Evolutionary conservation across 2,888 invertebrate species (phyloP).

Genomic region (Dorcus parallelipipedus): DNA sequence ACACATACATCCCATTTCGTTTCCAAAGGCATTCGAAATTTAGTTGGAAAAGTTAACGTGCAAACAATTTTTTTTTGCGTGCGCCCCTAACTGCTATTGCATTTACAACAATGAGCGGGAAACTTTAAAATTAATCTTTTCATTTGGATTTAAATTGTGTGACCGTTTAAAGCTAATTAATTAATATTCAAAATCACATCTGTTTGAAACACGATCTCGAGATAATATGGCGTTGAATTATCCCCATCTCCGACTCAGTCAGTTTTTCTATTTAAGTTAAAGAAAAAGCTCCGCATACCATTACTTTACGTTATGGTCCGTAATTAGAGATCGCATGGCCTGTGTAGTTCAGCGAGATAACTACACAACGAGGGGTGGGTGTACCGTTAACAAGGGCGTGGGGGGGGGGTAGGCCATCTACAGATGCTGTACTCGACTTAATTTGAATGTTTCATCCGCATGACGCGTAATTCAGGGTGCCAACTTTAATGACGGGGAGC

Average conservation of each 20-base stretch:
- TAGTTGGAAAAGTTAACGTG: slow-evolving; percentile 1
- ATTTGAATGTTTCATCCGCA: slow-evolving; percentile 26
- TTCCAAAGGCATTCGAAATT: slow-evolving; percentile 1
- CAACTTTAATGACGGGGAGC: neutral
- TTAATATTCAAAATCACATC: slow-evolving; percentile 27
- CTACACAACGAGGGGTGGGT: slow-evolving; percentile 16
- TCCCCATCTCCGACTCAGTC: slow-evolving; percentile 4
- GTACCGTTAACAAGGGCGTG: slow-evolving; percentile 20
- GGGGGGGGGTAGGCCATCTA: slow-evolving; percentile 13
- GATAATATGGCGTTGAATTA: slow-evolving; percentile 29
- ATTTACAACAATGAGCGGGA: no score
- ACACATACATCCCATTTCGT: neutral
- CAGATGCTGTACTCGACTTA: slow-evolving; percentile 25
- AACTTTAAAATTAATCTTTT: no score
- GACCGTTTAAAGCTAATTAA: neutral
- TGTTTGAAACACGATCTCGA: slow-evolving; percentile 28
- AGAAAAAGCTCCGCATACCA: slow-evolving; percentile 21
- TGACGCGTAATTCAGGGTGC: slow-evolving; percentile 1
- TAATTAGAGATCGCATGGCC: slow-evolving; percentile 23
- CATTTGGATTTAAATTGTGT: no score
- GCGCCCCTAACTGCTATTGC: no score
- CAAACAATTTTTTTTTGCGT: neutral
- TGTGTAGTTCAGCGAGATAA: slow-evolving; percentile 23
- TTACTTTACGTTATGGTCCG: slow-evolving; percentile 17
- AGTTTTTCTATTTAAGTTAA: slow-evolving; percentile 18